Conservation (phyloP, 64 coral and sea anemone species). For the Pocillopora damicornis region DNA sequence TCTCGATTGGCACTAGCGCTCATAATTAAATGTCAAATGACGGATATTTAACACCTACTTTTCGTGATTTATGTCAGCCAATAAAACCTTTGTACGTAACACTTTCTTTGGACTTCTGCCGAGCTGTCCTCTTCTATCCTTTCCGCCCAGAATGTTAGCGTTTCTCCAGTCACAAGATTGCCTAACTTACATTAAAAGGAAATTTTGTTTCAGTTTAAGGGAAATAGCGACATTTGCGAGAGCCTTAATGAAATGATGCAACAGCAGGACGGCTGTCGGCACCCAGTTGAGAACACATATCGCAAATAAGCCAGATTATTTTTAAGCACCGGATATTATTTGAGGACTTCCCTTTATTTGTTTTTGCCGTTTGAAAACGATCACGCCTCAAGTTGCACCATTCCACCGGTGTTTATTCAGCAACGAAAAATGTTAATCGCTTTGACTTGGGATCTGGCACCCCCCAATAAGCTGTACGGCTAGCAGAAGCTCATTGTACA, state of each 20-base stretch:
- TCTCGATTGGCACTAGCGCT: background rate
- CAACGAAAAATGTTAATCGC: background rate
- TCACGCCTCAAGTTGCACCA: conserved; percentile 1
- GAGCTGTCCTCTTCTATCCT: background rate
- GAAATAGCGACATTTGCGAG: conserved; percentile 5
- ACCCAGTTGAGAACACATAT: background rate
- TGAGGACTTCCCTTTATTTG: background rate
- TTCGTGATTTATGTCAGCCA: background rate
- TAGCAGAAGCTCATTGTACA: too few species aligned
- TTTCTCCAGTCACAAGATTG: background rate
- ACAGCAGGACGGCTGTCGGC: background rate
- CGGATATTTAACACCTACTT: conserved; percentile 39
- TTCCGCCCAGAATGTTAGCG: background rate
- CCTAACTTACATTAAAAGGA: background rate
- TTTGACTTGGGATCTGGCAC: background rate
- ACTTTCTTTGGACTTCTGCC: background rate
- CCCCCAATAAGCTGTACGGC: too few species aligned
- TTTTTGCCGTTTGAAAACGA: background rate
- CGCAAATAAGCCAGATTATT: background rate
- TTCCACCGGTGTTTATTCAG: background rate
- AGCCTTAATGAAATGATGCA: background rate
- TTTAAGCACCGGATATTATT: background rate
- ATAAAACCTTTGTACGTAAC: background rate
- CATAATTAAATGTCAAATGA: conserved; percentile 19
- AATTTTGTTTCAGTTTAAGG: background rate